These are phyloP conservation scores for Mionectes macconnelli DNA, from an alignment of 2,113 vertebrate species.

Conservation along the genomic window DNA sequence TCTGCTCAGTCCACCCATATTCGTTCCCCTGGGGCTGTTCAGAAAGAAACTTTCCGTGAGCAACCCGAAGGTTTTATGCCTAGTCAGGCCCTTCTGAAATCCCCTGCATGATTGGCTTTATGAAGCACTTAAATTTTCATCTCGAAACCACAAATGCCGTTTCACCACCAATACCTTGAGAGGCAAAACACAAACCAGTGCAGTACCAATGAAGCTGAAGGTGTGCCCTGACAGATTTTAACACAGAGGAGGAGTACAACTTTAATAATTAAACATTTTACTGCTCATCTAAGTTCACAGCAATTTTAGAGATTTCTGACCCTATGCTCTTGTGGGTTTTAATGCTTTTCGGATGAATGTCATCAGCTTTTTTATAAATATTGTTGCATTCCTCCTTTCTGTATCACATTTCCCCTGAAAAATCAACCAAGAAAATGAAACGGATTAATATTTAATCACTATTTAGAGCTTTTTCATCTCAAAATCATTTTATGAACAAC, in stretches of 20 bases:
- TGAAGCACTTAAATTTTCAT: not conserved
- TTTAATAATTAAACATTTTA: not conserved
- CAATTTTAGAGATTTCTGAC: not conserved
- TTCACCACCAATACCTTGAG: rapidly evolving
- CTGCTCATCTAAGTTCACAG: not conserved
- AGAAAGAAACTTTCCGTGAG: not conserved
- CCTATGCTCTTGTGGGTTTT: rapidly evolving
- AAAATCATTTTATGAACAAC: not conserved
- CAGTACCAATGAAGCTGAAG: not conserved
- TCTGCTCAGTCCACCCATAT: rapidly evolving
- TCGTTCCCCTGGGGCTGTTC: not conserved
- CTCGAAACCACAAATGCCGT: not conserved
- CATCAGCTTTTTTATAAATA: slow-evolving; percentile 14
- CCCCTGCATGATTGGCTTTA: not conserved
- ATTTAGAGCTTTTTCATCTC: not conserved
- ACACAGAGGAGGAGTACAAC: not conserved
- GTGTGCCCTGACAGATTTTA: not conserved
- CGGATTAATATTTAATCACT: not conserved
- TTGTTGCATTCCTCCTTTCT: not conserved
- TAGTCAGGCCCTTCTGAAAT: not conserved
- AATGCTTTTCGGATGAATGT: not conserved
- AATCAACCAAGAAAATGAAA: not conserved
- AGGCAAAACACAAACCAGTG: rapidly evolving
- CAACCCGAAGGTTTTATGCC: not conserved
- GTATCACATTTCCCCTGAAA: slow-evolving; percentile 34